Percentiles rank a stretch among this genome's conserved stretches.
Evolutionary conservation across 2,888 invertebrate genomes (phyloP).

Genomic region (Myopa tessellatipennis): DNA sequence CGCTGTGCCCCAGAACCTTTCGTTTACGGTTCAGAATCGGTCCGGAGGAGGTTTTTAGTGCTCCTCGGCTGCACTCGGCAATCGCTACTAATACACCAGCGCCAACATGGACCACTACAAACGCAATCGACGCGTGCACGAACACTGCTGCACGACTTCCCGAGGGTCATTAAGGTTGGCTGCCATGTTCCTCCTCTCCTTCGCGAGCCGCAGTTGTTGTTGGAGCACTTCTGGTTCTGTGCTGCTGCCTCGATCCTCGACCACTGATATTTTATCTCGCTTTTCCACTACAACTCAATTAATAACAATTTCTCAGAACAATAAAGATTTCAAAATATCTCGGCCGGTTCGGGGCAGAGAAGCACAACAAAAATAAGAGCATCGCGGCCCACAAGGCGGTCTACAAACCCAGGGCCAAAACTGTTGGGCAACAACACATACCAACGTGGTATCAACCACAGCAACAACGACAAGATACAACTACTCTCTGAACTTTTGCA

Average conservation of each 20-base stretch:
- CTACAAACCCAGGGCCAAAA: not conserved
- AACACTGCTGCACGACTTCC: slow-evolving; percentile 29
- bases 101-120: slow-evolving; percentile 11
- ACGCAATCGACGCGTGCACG: slow-evolving; percentile 1
- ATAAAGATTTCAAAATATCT: slow-evolving; percentile 53
- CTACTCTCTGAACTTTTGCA: slow-evolving; percentile 40
- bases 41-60: not conserved
- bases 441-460: not conserved
- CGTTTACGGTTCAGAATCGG: not conserved
- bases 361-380: slow-evolving; percentile 1
- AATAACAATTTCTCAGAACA: slow-evolving; percentile 67
- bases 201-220: not conserved
- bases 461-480: slow-evolving; percentile 1
- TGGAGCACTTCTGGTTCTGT: not conserved
- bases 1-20: not conserved
- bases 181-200: not conserved
- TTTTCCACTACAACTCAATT: slow-evolving; percentile 62
- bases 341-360: slow-evolving; percentile 1
- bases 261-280: slow-evolving; percentile 50
- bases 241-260: slow-evolving; percentile 36
- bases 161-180: slow-evolving; percentile 34
- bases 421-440: too few species aligned
- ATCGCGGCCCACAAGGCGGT: not conserved
- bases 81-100: not conserved
- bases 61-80: not conserved